Conservation (phyloP, 2,113 vertebrate genomes). For the Quiscalus mexicanus region DNA sequence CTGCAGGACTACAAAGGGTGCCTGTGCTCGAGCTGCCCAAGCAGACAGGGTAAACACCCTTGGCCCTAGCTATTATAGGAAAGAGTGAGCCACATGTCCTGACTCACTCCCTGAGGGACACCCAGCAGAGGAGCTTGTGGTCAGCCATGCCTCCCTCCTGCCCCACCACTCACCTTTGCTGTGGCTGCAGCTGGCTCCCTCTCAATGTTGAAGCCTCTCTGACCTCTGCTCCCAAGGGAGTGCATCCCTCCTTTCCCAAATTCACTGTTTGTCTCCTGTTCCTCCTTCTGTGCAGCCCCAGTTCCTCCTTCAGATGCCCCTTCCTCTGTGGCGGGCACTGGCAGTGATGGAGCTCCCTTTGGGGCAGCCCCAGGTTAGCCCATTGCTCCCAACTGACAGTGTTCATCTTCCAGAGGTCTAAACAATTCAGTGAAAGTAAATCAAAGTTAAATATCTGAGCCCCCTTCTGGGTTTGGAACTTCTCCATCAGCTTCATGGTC, state of each 20-base stretch:
- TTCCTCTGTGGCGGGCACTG: fast-evolving
- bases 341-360: neutral
- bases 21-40: neutral
- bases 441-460: neutral
- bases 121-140: neutral
- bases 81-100: neutral
- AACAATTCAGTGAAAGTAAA: neutral
- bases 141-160: neutral
- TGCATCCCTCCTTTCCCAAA: neutral
- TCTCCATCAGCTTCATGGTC: neutral
- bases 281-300: neutral
- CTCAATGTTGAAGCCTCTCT: neutral
- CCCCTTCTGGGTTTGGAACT: neutral
- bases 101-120: neutral
- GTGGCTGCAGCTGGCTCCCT: neutral
- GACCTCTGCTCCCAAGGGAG: neutral
- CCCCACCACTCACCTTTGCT: neutral
- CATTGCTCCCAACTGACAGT: fast-evolving
- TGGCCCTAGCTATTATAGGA: neutral
- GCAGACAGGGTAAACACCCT: slow-evolving; percentile 26
- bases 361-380: fast-evolving
- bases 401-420: neutral
- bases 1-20: neutral
- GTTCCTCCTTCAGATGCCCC: neutral
- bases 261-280: neutral